These are phyloP conservation scores for Lophochroa leadbeateri DNA, from an alignment of 2,113 vertebrate species.

Conservation along the genomic window DNA sequence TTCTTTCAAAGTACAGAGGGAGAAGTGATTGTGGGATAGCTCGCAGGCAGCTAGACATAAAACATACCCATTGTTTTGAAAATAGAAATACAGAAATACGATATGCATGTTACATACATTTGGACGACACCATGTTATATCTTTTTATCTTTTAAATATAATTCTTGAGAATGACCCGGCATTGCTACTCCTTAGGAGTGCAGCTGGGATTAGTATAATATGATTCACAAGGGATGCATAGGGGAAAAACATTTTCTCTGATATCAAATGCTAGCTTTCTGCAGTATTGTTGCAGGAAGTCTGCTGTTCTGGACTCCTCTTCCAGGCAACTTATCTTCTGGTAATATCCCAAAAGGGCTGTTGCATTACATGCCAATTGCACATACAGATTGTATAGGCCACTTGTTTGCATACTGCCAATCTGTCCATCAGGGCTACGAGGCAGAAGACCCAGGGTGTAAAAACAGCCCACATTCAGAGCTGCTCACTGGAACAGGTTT, in stretches of 20 bases:
- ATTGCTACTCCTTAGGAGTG: not conserved
- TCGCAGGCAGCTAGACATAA: not conserved
- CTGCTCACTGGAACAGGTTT: not conserved
- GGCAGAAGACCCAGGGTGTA: not conserved
- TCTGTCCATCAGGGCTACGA: not conserved
- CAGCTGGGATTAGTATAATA: not conserved
- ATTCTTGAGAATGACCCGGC: not conserved
- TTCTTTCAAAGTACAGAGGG: not conserved
- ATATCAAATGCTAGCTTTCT: not conserved
- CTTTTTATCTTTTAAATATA: not conserved
- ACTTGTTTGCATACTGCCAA: not conserved
- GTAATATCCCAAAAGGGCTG: not conserved
- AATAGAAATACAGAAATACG: not conserved
- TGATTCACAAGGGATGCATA: not conserved
- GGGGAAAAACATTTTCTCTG: not conserved
- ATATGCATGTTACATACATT: not conserved
- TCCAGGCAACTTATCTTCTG: not conserved
- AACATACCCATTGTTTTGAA: not conserved
- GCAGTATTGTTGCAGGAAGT: not conserved
- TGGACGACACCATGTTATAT: not conserved
- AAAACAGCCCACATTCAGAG: not conserved
- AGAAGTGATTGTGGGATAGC: not conserved
- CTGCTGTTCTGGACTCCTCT: not conserved
- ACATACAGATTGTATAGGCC: not conserved
- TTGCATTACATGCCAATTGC: not conserved